Evolutionary conservation across 1,140 invertebrate species (phyloP), one percentile per base, ranked within the genome.

Genomic region (Cydia amplana): DNA sequence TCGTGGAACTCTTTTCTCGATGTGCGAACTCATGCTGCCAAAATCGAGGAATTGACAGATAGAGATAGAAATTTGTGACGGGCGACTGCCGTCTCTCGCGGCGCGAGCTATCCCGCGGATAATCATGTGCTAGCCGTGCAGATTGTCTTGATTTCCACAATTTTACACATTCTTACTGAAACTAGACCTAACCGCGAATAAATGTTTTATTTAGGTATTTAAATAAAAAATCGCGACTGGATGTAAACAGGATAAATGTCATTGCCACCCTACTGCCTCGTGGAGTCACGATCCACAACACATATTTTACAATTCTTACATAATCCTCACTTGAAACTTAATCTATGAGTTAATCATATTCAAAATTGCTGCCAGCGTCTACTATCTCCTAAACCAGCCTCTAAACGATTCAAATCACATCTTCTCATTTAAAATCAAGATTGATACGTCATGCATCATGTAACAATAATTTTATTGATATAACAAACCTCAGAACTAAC

Each of bases 281-380:
- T 40, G 12, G 14, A 65, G 65, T 70, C 65, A 70, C 32, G 28
- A 4, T 43, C n/a, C 16, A 32, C n/a, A n/a, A n/a, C n/a, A 20
- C 23, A 18, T 23, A 16, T 14, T 28, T 25, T 65, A 28, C 40
- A 7, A 43, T 43, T 51, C 49, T 51, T 51, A 51, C 49, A 23
- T 23, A 60, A 60, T 12, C 55, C 20, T 60, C 6, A 9, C 55
- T 60, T 18, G 3, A 23, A 10, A 32, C 32, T 70, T 70, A 43
- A 43, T 70, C 65, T 70, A 36, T 70, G 65, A n/a, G n/a, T n/a
- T 18, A 36, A 70, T 70, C 6, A 70, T 70, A 70, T 70, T 70
- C 65, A 43, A 70, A 6, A 40, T 36, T 18, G 32, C 28, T 67
- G 16, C 16, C n/a, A 16, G 28, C 65, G 43, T 0, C 65, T 32